Evolutionary conservation across 1,140 invertebrate genomes (phyloP), one percentile per base, ranked within the genome.

Genomic region (Trichoplusia ni): DNA sequence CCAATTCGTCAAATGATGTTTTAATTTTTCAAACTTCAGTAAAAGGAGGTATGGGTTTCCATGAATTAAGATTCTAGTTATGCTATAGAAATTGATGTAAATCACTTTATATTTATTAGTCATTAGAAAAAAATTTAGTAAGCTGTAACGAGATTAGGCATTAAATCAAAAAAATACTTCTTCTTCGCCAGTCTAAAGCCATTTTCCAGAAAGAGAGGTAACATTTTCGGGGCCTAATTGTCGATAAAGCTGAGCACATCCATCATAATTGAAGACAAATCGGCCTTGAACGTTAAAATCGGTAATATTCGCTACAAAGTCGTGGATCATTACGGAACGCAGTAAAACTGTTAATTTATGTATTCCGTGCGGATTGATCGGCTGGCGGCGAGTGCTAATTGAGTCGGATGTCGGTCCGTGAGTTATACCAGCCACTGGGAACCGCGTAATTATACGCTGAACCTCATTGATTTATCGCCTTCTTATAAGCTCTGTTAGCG

Each of bases 341-440:
- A 13, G 47, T 63, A 53, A 53, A 33, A 53, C 25, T 49, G 47
- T 31, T 64, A 56, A 56, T 54, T 46, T 54, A 38, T 64, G 49
- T 42, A 47, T 66, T 33, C 33, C 14, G 25, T 66, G 16, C 13
- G 19, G 33, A 37, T n/a, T 40, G 54, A 49, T 47, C 44, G 38
- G 21, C 27, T 58, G 37, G 14, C 23, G 19, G 2, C 37, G 23
- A 14, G 13, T 44, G 54, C 23, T 59, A 59, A 59, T 59, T 59
- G 54, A 11, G 9, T 21, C 9, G 25, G 27, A 58, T 42, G 54
- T 31, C 35, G n/a, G 54, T 25, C 44, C 8, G 44, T 19, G 37
- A 27, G 11, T 58, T 25, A 58, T 31, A 49, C 25, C 25, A 4
- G 2, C 13, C 46, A 14, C 13, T 49, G 29, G 29, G 27, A 23